These are phyloP conservation scores for Acestrorhynchus altus DNA, from an alignment of 2,797 vertebrate genomes.

Conservation along the genomic window DNA sequence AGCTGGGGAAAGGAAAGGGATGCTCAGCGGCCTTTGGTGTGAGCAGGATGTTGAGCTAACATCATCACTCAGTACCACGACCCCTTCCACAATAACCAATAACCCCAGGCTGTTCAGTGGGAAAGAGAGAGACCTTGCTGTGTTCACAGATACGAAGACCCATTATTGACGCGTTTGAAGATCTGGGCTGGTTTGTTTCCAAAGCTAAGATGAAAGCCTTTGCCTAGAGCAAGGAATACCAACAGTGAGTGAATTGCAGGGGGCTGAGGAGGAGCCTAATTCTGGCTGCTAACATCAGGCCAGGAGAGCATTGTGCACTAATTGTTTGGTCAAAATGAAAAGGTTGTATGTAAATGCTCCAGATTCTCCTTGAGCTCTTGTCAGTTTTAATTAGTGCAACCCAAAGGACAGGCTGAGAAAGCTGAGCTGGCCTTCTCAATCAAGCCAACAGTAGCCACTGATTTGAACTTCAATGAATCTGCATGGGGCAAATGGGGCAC, in stretches of 20 bases:
- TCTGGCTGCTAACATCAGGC: slow-evolving; percentile 62
- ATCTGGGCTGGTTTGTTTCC: slow-evolving; percentile 66
- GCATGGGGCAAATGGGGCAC: neutral
- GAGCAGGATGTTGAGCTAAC: slow-evolving; percentile 57
- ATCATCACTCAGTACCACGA: slow-evolving; percentile 43
- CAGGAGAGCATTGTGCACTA: slow-evolving; percentile 33
- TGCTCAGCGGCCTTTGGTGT: slow-evolving; percentile 50
- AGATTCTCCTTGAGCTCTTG: slow-evolving; percentile 20
- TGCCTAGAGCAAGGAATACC: slow-evolving; percentile 75
- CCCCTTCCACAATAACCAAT: slow-evolving; percentile 4
- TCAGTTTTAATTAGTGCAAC: slow-evolving; percentile 33
- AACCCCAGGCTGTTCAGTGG: slow-evolving; percentile 11
- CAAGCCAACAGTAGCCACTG: neutral
- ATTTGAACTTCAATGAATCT: neutral
- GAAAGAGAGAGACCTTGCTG: slow-evolving; percentile 42
- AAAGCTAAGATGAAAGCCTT: slow-evolving; percentile 76
- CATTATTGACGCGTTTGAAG: slow-evolving; percentile 75
- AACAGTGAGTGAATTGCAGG: slow-evolving; percentile 68
- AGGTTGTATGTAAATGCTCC: slow-evolving; percentile 33
- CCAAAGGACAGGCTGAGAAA: neutral
- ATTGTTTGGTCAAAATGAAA: slow-evolving; percentile 53
- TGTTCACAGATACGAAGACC: slow-evolving; percentile 56
- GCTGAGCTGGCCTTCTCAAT: neutral
- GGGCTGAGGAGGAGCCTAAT: slow-evolving; percentile 63
- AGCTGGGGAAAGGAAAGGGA: slow-evolving; percentile 57